phyloP scores from a whole-genome alignment of 2,888 invertebrate species.

The Dynastes tityus region DNA sequence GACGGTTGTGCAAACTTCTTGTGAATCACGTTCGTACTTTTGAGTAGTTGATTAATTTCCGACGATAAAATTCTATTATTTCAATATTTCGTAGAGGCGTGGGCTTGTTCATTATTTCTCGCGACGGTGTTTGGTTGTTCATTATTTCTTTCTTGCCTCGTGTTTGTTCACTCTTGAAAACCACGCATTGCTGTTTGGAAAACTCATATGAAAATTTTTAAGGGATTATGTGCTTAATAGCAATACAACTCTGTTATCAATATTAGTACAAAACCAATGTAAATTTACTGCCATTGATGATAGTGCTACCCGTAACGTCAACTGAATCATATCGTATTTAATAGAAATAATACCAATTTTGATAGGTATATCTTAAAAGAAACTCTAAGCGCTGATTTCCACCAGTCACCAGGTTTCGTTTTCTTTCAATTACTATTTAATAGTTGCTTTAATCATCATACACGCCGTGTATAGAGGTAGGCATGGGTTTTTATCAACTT shows the following conservation, averaged over 20 bases:
- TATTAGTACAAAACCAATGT: no score
- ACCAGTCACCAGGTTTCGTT: no score
- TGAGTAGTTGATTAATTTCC: constrained; percentile 55
- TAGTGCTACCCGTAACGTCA: neutral
- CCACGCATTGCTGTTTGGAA: constrained; percentile 15
- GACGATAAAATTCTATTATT: constrained; percentile 52
- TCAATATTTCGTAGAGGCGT: constrained; percentile 52
- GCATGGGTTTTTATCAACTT: no score
- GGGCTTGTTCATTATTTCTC: constrained; percentile 51
- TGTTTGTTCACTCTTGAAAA: constrained; percentile 14
- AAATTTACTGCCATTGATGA: no score
- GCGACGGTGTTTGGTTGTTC: constrained; percentile 14
- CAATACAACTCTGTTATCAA: no score
- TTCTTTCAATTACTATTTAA: no score
- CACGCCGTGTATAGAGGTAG: no score
- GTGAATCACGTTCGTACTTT: constrained; percentile 52
- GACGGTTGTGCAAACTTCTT: constrained; percentile 52
- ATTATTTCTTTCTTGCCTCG: constrained; percentile 6
- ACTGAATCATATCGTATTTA: neutral
- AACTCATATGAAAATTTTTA: neutral
- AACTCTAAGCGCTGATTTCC: no score
- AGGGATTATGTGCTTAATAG: neutral
- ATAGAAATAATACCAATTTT: neutral
- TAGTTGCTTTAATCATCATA: no score
- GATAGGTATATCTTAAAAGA: no score